Evolutionary conservation across 2,797 vertebrate species (phyloP).

Genomic region (Lithobates pipiens): DNA sequence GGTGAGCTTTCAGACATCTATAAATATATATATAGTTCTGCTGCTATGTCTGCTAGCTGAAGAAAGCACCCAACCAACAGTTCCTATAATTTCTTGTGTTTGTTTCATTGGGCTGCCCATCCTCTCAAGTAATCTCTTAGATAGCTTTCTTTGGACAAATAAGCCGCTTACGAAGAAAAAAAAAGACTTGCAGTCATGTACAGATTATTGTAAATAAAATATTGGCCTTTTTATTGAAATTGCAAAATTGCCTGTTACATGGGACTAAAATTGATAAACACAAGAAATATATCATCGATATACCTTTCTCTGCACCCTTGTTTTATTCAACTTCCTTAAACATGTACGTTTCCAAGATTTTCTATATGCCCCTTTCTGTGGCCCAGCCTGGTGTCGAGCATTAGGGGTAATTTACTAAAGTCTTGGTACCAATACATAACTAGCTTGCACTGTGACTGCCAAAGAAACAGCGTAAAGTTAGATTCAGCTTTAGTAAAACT

Average conservation of each 20-base stretch:
- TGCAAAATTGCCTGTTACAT: conserved; percentile 84
- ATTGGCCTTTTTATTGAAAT: conserved; percentile 92
- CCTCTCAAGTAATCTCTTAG: conserved; percentile 65
- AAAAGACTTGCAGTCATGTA: conserved; percentile 75
- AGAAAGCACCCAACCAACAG: conserved; percentile 22
- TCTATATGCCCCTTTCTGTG: not conserved
- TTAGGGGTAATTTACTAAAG: not conserved
- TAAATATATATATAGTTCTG: conserved; percentile 30
- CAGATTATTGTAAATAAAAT: conserved; percentile 94
- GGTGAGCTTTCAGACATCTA: conserved; percentile 23
- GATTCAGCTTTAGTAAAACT: conserved; percentile 9
- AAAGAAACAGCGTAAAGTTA: not conserved
- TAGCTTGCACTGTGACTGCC: not conserved
- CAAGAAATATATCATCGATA: conserved; percentile 68
- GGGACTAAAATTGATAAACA: conserved; percentile 74
- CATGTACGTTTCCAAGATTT: conserved; percentile 24
- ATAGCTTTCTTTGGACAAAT: conserved; percentile 41
- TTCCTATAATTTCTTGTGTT: conserved; percentile 61
- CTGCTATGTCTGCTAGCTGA: conserved; percentile 49
- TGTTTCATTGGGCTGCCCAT: conserved; percentile 76
- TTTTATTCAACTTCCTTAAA: conserved; percentile 61
- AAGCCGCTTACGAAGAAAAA: conserved; percentile 43
- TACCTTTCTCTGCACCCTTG: conserved; percentile 64
- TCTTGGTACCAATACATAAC: not conserved
- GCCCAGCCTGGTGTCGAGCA: not conserved